Base-by-base conservation (phyloP, 2,797 vertebrate genomes). In the Calcarius lapponicus region DNA sequence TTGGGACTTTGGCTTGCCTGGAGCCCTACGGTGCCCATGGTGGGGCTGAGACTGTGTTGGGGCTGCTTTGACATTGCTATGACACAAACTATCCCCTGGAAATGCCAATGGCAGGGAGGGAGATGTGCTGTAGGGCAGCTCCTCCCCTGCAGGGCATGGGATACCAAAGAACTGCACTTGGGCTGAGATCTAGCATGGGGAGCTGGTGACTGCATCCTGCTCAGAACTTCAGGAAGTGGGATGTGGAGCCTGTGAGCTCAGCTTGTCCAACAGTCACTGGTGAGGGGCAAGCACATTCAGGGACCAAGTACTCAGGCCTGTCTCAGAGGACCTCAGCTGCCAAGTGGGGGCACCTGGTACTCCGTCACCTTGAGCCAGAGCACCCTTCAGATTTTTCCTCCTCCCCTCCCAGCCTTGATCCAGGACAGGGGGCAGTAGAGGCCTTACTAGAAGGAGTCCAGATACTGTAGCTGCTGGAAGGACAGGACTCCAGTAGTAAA, bases 21-120 rank as follows among this genome's bases (percentile, higher is more conserved):
- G 50, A 87, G 38, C n/a, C 65, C 79, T 7, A 2, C 5, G 7
- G 48, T 0, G 0, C 47, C 38, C 7, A 1, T 4, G 1, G 26
- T n/a, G 34, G 36, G n/a, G 25, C 88, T 73, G 43, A 78, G 53
- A 18, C 0, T 2, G 10, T 70, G 54, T 31, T 36, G 31, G 28
- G n/a, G 61, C 15, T 0, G 2, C 47, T 81, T 86, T 0, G 1
- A 47, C 4, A 2, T 48, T 74, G 54, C 7, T 45, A 4, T 25
- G 15, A 38, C 34, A 18, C 20, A 25, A 69, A 32, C 4, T 38
- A 17, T 32, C 17, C 45, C 54, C 56, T 2, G 4, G 10, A 19
- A 43, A 73, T 62, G 48, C 32, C 66, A 65, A 43, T 1, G 4
- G 28, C 51, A 66, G 26, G 51, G 24, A 60, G 38, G 26, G 40